Base-by-base conservation (phyloP, 2,113 vertebrate genomes). In the Pitta sordida region DNA sequence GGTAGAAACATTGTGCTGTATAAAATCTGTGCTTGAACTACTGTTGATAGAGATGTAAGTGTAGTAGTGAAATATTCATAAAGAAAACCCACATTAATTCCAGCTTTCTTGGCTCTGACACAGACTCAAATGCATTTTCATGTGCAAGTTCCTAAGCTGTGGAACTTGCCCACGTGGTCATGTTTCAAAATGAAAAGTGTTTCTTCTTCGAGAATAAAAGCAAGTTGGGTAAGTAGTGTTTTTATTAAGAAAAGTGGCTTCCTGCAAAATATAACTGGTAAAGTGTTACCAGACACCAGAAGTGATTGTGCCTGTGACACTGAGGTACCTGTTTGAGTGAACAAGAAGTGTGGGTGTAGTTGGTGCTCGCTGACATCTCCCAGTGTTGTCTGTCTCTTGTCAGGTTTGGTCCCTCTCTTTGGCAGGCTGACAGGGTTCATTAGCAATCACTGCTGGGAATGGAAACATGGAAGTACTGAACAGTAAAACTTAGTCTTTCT, bases 71-170 rank as follows among this genome's bases (percentile, higher is more conserved):
- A 95, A 90, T 83, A 87, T 34, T 91, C 41, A 21, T 83, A 46
- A 58, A 22, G 24, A 6, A 3, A 92, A 34, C 41, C 41, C 67
- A 34, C 64, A 52, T 76, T 83, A 71, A 91, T 85, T 90, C 48
- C 87, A 59, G 39, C 63, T 92, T 87, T 67, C 78, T 94, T 70
- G 87, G 67, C 78, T 91, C 67, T 52, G 78, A 70, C 86, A 80
- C 41, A 15, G 43, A 39, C 81, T 87, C 34, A 55, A 82, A 63
- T 13, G 19, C 24, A 23, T 93, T 94, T 94, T 87, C 48, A 62
- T 55, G 15, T 74, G 46, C 52, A 44, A 2, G 44, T 86, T 87
- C 12, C 77, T 64, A 37, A 76, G 53, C 69, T 74, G 63, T n/a
- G 44, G n/a, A 56, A 59, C 58, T 91, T 88, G 11, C 51, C 55